Percentiles rank a stretch among this genome's conserved stretches.
Evolutionary conservation across 2,888 invertebrate genomes (phyloP).

Genomic region (Orgyia antiqua): DNA sequence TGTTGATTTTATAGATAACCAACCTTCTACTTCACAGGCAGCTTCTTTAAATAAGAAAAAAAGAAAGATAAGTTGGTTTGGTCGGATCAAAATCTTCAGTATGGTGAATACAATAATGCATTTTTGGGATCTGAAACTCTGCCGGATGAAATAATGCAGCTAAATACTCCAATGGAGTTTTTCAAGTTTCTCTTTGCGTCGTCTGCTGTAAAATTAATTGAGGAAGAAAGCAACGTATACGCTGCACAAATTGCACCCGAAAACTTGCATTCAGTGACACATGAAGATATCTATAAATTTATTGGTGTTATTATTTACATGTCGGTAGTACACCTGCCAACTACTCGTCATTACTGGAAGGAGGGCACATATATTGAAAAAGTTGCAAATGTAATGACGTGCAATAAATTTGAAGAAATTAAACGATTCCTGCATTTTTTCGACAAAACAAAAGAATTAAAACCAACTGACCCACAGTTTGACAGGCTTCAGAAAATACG

Average conservation of each 20-base stretch:
- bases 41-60: background rate
- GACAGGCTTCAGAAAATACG: too few species aligned
- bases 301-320: slow-evolving; percentile 19
- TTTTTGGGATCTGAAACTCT: slow-evolving; percentile 12
- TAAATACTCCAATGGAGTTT: slow-evolving; percentile 13
- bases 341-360: slow-evolving; percentile 22
- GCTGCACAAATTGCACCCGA: slow-evolving; percentile 10
- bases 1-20: slow-evolving; percentile 8
- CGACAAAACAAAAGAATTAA: slow-evolving; percentile 12
- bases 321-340: slow-evolving; percentile 21
- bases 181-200: slow-evolving; percentile 16
- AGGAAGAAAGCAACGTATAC: slow-evolving; percentile 11
- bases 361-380: slow-evolving; percentile 17
- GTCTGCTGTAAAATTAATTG: slow-evolving; percentile 9
- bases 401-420: slow-evolving; percentile 21
- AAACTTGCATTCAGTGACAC: slow-evolving; percentile 9
- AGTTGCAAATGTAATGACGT: slow-evolving; percentile 14
- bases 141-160: slow-evolving; percentile 11
- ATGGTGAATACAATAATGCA: background rate
- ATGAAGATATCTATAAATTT: slow-evolving; percentile 10
- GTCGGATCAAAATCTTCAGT: background rate
- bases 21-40: background rate
- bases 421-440: slow-evolving; percentile 18
- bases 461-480: slow-evolving; percentile 10
- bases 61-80: background rate